Evolutionary conservation across 30 jellyfish, hydroid and myxozoan genomes (phyloP).

Genomic region (Chrysaora quinquecirrha): DNA sequence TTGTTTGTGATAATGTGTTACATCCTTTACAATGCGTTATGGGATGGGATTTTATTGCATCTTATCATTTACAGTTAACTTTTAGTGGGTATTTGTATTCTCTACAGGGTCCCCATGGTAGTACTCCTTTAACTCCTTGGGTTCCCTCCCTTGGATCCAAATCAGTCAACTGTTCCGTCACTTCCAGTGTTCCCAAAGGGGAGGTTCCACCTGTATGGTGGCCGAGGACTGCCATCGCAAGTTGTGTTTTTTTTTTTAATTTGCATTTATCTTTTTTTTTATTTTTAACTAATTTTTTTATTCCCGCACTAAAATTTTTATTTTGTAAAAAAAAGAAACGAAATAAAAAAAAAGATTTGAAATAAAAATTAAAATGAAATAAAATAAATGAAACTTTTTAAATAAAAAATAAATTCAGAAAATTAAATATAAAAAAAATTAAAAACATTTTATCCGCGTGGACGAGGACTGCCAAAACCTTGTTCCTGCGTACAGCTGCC

Average conservation of each 20-base stretch:
- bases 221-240: constrained; percentile 7
- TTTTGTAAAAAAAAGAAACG: neutral
- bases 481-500: constrained; percentile 8
- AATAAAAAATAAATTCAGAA: neutral
- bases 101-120: no score
- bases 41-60: no score
- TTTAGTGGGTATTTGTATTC: no score
- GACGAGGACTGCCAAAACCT: constrained; percentile 7
- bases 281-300: no score
- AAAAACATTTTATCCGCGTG: neutral
- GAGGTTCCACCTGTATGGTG: no score
- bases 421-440: neutral
- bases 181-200: no score
- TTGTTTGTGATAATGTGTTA: no score
- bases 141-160: no score
- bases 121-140: no score
- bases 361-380: neutral
- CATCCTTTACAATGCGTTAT: no score
- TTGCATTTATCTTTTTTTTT: neutral
- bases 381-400: neutral
- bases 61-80: no score
- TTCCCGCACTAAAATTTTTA: neutral
- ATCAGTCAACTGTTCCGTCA: no score
- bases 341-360: neutral
- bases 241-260: neutral